Percentiles rank a stretch among this genome's conserved stretches.
These are phyloP conservation scores for Panzeria rudis DNA, from an alignment of 2,888 invertebrate species.

Conservation along the genomic window DNA sequence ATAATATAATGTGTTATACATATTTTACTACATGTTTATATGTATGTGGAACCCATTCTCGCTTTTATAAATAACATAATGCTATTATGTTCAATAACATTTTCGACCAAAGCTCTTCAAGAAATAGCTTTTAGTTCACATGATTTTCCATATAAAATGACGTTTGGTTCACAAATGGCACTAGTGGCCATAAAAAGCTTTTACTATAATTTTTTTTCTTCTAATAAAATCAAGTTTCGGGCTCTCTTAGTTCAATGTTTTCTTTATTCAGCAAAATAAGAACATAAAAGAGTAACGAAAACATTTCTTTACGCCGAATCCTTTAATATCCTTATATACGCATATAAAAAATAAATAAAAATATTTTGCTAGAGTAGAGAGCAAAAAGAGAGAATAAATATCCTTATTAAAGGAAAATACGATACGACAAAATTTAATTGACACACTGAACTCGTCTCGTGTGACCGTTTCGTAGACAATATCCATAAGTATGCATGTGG, in stretches of 20 bases:
- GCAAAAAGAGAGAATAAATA: conserved; percentile 10
- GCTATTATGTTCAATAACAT: neutral
- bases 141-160: neutral
- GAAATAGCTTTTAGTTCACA: neutral
- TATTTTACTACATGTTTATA: too few relatives aligned
- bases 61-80: neutral
- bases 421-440: conserved; percentile 68
- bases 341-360: neutral
- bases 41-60: too few relatives aligned
- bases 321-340: neutral
- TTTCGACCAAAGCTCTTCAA: conserved; percentile 35
- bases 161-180: conserved; percentile 2
- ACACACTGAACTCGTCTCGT: conserved; percentile 75
- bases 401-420: conserved; percentile 47
- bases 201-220: neutral
- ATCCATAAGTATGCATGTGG: conserved; percentile 5
- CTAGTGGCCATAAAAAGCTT: neutral
- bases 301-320: conserved; percentile 36
- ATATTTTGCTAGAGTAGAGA: conserved; percentile 2
- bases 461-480: conserved; percentile 65
- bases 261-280: conserved; percentile 51
- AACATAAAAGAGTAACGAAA: neutral
- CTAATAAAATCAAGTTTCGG: conserved; percentile 52
- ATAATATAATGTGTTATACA: too few relatives aligned
- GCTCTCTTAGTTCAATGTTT: neutral